A percentile compares a stretch with the other conserved stretches of the same genome.
Conservation (phyloP, 2,113 vertebrate species). For the Phylloscopus whistleri region DNA sequence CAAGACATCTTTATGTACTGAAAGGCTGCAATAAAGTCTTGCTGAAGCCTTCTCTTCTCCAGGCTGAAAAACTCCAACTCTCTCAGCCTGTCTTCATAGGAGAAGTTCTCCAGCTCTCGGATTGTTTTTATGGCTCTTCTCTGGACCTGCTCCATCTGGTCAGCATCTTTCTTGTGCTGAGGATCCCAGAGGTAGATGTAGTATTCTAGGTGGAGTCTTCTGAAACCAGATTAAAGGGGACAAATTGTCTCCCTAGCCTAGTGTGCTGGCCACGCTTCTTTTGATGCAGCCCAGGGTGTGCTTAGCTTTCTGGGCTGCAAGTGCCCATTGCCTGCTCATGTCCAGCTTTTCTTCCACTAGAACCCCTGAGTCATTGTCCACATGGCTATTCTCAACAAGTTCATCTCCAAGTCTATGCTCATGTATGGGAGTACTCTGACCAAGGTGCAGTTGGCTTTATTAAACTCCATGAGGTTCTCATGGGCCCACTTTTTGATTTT, state of each 20-base stretch:
- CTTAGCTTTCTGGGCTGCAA: neutral
- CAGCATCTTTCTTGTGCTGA: neutral
- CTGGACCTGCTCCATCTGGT: neutral
- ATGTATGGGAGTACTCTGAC: too few relatives aligned
- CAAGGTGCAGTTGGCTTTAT: accelerated
- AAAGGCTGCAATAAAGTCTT: neutral
- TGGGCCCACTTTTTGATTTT: neutral
- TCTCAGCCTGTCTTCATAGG: neutral
- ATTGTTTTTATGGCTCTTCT: neutral
- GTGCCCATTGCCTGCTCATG: neutral
- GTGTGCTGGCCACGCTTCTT: neutral
- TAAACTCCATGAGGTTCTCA: neutral
- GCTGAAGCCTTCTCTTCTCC: neutral
- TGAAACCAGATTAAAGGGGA: neutral
- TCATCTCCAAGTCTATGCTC: neutral
- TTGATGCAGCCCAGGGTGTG: neutral
- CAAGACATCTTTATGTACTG: neutral
- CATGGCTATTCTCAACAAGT: neutral
- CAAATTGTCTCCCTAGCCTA: neutral
- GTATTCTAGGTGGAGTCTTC: neutral
- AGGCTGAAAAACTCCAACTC: neutral
- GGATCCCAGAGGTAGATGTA: neutral
- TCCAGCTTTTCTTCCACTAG: neutral
- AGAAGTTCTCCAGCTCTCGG: neutral
- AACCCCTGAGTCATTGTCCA: neutral